Percentiles rank a stretch among this genome's conserved stretches.
phyloP scores from a whole-genome alignment of 1,140 invertebrate species.

The Pentalonia nigronervosa region DNA sequence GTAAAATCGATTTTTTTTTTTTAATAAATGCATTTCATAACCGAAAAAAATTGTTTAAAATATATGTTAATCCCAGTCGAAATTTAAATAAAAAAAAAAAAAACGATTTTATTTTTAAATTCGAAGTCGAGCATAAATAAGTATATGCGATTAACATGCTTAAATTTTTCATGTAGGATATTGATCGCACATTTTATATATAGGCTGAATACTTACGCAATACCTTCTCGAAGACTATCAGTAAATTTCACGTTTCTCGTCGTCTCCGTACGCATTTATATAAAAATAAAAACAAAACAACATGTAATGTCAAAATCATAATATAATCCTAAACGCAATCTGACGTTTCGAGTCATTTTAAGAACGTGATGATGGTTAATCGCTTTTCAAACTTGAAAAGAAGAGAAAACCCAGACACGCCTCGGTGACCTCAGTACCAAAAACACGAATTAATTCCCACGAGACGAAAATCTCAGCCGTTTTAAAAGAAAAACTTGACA shows the following conservation, averaged over 20 bases:
- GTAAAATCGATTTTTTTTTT: background rate
- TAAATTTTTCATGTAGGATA: background rate
- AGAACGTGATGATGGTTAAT: background rate
- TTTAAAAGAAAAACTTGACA: background rate
- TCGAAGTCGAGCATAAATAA: background rate
- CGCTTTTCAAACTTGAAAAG: slow-evolving; percentile 4
- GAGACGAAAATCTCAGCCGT: background rate
- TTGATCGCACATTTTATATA: background rate
- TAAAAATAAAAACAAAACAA: background rate
- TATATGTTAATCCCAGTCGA: background rate
- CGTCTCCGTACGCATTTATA: background rate
- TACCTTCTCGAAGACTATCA: background rate
- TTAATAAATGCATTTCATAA: background rate
- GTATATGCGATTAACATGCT: background rate
- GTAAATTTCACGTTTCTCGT: background rate
- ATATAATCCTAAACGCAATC: background rate
- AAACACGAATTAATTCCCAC: background rate
- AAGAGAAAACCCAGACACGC: background rate
- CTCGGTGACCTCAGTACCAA: background rate
- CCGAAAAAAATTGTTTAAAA: background rate
- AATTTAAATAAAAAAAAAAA: background rate
- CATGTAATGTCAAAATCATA: background rate
- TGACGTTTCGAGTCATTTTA: background rate
- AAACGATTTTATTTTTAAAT: background rate
- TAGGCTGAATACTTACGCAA: background rate